Base-by-base conservation (phyloP, 1,140 invertebrate species). In the Caenorhabditis latens region DNA sequence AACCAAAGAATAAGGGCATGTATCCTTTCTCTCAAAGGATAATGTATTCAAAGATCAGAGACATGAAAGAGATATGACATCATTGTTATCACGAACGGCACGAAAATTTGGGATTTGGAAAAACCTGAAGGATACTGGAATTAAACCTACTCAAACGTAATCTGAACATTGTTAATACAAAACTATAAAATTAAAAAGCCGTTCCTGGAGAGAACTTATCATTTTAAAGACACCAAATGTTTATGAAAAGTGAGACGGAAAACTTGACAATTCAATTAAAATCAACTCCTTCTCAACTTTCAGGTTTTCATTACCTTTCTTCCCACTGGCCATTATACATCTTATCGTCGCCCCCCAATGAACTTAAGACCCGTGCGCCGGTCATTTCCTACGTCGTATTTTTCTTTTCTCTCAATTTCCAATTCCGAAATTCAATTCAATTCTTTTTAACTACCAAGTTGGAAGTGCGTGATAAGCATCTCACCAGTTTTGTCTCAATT, bases 401-500 rank as follows among this genome's bases (percentile, higher is more conserved):
- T 63, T 50, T 71, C 65, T 71, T 21, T 50, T 79, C 46, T 79
- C n/a, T 53, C 71, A 46, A 13, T 79, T n/a, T 79, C 65, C 71
- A 48, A 50, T 79, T 53, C 46, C n/a, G 50, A 79, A 79, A 50
- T 79, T 79, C 46, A 24, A 50, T 79, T 79, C n/a, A 21, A 43
- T 50, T 48, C 67, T 21, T 19, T 79, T 32, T 40, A 53, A 50
- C 71, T 13, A 24, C 71, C 43, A 79, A 79, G 71, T 79, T 79
- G 46, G 21, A 79, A n/a, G 71, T 79, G 71, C 71, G 71, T 79
- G 71, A 79, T 79, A 79, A 79, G 71, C 71, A 79, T 79, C 71
- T 79, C 46, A 79, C 21, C n/a, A n/a, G 40, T 19, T 24, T 79
- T 71, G 40, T 71, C 65, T 5, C n/a, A 71, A 46, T 71, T 50